Evolutionary conservation across 2,797 vertebrate genomes (phyloP).

Genomic region (Falco naumanni): DNA sequence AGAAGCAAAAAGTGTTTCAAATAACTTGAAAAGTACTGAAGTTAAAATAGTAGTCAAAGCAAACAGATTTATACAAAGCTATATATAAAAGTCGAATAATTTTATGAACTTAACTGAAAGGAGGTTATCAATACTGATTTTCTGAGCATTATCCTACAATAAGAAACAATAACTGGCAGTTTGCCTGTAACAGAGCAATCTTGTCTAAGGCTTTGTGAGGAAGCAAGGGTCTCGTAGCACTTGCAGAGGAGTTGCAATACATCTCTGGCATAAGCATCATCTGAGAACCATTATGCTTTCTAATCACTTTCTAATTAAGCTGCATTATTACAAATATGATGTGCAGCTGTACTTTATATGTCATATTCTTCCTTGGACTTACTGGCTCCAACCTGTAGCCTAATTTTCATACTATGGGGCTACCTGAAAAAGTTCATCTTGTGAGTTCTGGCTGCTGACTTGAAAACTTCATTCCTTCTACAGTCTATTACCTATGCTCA

Average conservation of each 20-base stretch:
- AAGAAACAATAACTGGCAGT: slow-evolving; percentile 16
- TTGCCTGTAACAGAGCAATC: background rate
- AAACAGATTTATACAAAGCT: background rate
- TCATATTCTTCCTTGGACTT: background rate
- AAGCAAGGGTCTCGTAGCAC: slow-evolving; percentile 8
- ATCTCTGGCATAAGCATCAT: background rate
- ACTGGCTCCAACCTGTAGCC: background rate
- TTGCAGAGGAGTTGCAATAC: slow-evolving; percentile 6
- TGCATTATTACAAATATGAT: background rate
- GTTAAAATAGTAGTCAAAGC: background rate
- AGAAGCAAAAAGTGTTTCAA: background rate
- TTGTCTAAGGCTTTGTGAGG: slow-evolving; percentile 4
- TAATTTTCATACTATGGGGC: background rate
- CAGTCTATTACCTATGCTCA: background rate
- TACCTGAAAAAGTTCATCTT: background rate
- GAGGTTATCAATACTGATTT: background rate
- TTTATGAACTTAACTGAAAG: background rate
- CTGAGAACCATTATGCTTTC: slow-evolving; percentile 42
- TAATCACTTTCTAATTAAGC: slow-evolving; percentile 46
- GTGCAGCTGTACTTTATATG: background rate
- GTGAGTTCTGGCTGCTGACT: background rate
- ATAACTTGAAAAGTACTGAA: background rate
- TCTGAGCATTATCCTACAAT: background rate
- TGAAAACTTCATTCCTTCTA: background rate
- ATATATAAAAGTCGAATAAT: background rate